Percentiles rank a stretch among this genome's conserved stretches.
These are phyloP conservation scores for Vulpes vulpes DNA, from an alignment of 2,113 vertebrate species.

Conservation along the genomic window DNA sequence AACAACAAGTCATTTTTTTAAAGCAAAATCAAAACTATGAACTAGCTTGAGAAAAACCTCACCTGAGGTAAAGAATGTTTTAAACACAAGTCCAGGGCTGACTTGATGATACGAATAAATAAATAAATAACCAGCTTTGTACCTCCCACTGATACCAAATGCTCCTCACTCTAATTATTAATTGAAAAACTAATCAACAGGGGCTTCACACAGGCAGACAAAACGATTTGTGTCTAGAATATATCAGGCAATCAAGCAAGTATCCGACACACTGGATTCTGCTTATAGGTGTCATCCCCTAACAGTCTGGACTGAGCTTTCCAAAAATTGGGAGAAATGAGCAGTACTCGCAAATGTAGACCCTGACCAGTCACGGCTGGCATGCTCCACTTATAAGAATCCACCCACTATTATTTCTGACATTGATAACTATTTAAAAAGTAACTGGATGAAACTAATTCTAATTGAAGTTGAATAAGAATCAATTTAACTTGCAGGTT, in stretches of 20 bases:
- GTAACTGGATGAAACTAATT: neutral
- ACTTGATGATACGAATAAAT: neutral
- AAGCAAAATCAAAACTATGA: neutral
- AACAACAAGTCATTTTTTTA: neutral
- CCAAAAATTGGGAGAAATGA: neutral
- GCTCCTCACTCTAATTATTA: conserved; percentile 46
- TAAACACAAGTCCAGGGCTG: neutral
- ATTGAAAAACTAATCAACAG: conserved; percentile 37
- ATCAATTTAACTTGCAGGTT: neutral
- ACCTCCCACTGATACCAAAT: conserved; percentile 18
- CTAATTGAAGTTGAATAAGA: neutral
- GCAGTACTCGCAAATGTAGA: neutral
- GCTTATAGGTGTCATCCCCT: neutral
- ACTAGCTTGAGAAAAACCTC: neutral
- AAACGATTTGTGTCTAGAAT: conserved; percentile 16
- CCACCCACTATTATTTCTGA: neutral
- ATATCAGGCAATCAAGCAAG: neutral
- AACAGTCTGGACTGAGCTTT: neutral
- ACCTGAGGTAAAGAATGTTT: neutral
- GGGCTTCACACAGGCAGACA: neutral
- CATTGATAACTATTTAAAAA: neutral
- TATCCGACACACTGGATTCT: neutral
- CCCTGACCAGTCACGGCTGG: neutral
- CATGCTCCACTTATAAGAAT: neutral
- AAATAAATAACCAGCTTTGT: neutral